Percentiles rank a stretch among this genome's conserved stretches.
These are phyloP conservation scores for Ploceus nigricollis DNA, from an alignment of 2,113 vertebrate species.

Conservation along the genomic window DNA sequence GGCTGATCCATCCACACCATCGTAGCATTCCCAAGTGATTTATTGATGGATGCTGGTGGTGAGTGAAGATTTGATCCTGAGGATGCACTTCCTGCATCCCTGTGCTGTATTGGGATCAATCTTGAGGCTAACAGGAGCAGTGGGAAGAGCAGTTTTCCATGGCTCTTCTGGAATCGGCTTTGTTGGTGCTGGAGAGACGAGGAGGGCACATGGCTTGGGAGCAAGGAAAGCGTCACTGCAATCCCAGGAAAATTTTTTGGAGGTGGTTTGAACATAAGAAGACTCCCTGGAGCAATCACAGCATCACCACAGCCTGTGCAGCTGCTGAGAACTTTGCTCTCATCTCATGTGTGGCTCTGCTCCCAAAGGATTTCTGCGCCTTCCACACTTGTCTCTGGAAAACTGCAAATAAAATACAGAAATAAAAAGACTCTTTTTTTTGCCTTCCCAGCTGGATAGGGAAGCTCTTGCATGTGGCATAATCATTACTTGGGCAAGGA, in stretches of 20 bases:
- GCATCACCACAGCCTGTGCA: not conserved
- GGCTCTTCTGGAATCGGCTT: not conserved
- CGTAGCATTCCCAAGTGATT: not conserved
- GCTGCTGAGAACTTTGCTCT: not conserved
- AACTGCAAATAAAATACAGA: not conserved
- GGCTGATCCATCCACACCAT: not conserved
- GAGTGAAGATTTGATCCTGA: not conserved
- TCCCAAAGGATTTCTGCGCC: not conserved
- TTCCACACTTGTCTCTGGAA: rapidly evolving
- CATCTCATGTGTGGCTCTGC: not conserved
- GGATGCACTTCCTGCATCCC: not conserved
- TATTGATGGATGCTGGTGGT: not conserved
- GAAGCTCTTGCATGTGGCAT: not conserved
- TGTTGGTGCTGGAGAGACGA: rapidly evolving
- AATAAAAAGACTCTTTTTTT: not conserved
- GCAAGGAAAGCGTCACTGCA: not conserved
- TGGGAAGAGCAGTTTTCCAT: not conserved
- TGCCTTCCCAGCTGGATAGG: not conserved
- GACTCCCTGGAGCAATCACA: not conserved
- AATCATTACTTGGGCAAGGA: rapidly evolving
- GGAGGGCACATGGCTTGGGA: rapidly evolving
- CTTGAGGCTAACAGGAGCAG: not conserved
- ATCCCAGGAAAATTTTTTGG: not conserved
- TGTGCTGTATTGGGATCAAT: not conserved
- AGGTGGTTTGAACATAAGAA: not conserved